Conservation (phyloP, 2,797 vertebrate species). For the Nannoperca obscura region DNA sequence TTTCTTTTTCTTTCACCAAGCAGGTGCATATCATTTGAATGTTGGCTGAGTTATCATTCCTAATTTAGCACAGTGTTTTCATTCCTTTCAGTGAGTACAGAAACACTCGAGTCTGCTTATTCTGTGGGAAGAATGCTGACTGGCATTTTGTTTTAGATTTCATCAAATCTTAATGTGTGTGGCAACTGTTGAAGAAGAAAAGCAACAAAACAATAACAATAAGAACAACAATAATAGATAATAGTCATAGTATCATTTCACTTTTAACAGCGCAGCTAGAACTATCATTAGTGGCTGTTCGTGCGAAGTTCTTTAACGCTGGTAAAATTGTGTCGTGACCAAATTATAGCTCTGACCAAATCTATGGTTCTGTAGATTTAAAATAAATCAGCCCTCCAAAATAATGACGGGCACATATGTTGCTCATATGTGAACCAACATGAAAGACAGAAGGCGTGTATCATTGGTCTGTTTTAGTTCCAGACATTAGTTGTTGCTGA, state of each 20-base stretch:
- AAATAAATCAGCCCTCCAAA: conserved; percentile 3
- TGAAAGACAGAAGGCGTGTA: conserved; percentile 9
- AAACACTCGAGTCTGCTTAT: conserved; percentile 20
- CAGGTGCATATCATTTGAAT: conserved; percentile 32
- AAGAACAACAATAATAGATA: no score
- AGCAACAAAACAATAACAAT: neutral
- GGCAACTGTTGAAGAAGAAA: conserved; percentile 15
- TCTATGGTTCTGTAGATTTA: conserved; percentile 10
- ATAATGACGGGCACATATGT: conserved; percentile 25
- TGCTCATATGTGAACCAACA: conserved; percentile 34
- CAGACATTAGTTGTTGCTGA: conserved; percentile 22
- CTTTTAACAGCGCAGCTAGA: neutral
- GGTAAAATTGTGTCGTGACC: neutral
- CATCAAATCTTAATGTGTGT: conserved; percentile 20
- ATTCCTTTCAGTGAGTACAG: conserved; percentile 6
- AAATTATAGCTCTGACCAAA: conserved; percentile 3
- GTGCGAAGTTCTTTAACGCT: neutral
- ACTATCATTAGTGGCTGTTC: neutral
- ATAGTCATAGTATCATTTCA: no score
- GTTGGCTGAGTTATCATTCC: conserved; percentile 7
- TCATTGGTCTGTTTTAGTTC: conserved; percentile 31
- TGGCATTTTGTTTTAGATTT: conserved; percentile 15
- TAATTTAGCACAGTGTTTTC: conserved; percentile 35
- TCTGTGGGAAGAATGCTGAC: conserved; percentile 25
- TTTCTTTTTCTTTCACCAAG: neutral